Conservation (phyloP, 2,113 vertebrate species). For the Centropus unirufus region DNA sequence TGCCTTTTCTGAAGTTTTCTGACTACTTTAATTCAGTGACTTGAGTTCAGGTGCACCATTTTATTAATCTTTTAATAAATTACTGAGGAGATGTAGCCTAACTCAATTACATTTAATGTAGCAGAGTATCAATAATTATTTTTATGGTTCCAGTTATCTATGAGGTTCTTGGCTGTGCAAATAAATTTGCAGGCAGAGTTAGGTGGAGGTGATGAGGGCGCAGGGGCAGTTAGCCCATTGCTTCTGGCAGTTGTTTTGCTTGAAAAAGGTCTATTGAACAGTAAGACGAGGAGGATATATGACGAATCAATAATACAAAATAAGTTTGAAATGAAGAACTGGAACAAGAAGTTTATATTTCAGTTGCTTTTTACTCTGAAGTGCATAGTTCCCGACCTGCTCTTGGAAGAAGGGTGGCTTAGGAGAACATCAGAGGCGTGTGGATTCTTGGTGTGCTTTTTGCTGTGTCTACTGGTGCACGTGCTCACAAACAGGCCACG, state of each 20-base stretch:
- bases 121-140: not conserved
- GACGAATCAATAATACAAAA: rapidly evolving
- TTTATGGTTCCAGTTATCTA: rapidly evolving
- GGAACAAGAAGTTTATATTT: not conserved
- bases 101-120: not conserved
- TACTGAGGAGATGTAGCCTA: not conserved
- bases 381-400: rapidly evolving
- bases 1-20: slow-evolving; percentile 47
- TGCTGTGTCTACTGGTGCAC: not conserved
- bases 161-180: not conserved
- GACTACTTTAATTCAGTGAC: not conserved
- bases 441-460: not conserved
- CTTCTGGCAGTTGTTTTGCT: not conserved
- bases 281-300: rapidly evolving
- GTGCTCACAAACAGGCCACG: not conserved
- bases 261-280: rapidly evolving
- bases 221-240: not conserved
- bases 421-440: rapidly evolving
- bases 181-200: not conserved
- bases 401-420: not conserved
- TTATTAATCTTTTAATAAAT: not conserved
- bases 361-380: not conserved
- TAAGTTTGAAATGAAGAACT: rapidly evolving
- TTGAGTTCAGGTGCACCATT: not conserved
- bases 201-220: not conserved